Base-by-base conservation (phyloP, 2,888 invertebrate genomes). In the Ochlodes sylvanus region DNA sequence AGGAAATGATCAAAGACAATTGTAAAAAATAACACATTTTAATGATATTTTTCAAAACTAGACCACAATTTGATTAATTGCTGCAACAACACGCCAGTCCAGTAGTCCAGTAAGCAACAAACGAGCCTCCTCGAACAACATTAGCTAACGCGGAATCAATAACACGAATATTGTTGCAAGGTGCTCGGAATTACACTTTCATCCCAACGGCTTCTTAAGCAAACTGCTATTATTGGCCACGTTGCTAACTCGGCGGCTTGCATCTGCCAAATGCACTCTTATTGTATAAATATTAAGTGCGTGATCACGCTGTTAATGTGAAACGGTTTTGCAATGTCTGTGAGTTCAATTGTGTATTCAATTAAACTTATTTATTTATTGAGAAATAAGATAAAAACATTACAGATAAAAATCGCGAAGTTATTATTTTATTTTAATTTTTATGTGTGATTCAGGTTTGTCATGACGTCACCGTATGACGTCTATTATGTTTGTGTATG, bases 121-220 rank as follows among this genome's bases (percentile, higher is more conserved):
- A 66, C 66, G 66, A 54, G 66, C 2, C 66, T 21, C 17, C 66
- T 21, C 17, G 17, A 41, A 54, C 56, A 60, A 54, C 66, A 66
- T 66, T 66, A 60, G 66, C 66, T 42, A 42, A 58, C 38, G 54
- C 55, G 67, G 60, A 67, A 61, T 67, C 67, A 60, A 61, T 61
- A 56, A n/a, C 54, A 44, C 55, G 67, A 56, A 56, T 67, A 67
- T 67, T 67, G 67, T 67, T 62, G 67, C 67, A 67, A 67, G 67
- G 67, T 67, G 67, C 44, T 55, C 10, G 41, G 32, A 63, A 67
- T 42, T 67, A 54, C 67, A 56, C 62, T 68, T 55, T 68, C 67
- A 62, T 68, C 67, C 54, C 55, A 44, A 54, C 44, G 32, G 32
- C 55, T 63, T 55, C 67, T 55, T 60, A 52, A 27, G 17, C 60